phyloP scores from a whole-genome alignment of 1,140 invertebrate genomes.

The Drosophila mauritiana region DNA sequence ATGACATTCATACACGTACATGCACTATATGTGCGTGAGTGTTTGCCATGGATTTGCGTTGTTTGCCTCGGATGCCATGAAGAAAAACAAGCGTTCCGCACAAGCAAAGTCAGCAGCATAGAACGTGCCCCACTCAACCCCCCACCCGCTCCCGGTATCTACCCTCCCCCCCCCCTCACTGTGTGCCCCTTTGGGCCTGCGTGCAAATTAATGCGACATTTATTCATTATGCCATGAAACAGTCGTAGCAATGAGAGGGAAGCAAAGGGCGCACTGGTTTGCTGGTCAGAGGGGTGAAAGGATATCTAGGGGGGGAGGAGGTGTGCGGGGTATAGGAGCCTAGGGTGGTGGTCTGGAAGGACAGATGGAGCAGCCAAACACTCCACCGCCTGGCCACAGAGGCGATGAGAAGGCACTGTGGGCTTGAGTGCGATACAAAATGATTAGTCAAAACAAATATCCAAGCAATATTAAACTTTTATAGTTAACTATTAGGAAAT shows the following conservation, averaged over 20 bases:
- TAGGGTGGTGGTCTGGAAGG: neutral
- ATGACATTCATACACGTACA: slow-evolving; percentile 53
- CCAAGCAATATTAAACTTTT: no score
- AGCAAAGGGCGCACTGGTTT: neutral
- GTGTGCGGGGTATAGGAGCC: neutral
- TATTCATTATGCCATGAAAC: slow-evolving; percentile 70
- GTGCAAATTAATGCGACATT: slow-evolving; percentile 79
- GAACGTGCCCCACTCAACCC: slow-evolving; percentile 49
- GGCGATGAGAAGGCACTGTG: slow-evolving; percentile 34
- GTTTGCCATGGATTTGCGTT: slow-evolving; percentile 57
- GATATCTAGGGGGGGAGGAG: slow-evolving; percentile 7
- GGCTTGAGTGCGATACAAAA: neutral
- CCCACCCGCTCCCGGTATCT: neutral
- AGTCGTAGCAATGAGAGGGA: slow-evolving; percentile 12
- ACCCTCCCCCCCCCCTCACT: neutral
- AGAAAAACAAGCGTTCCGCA: slow-evolving; percentile 48
- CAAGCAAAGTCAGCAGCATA: slow-evolving; percentile 28
- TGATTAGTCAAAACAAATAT: no score
- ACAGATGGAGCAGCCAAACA: slow-evolving; percentile 44
- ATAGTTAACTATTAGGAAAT: no score
- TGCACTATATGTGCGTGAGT: slow-evolving; percentile 12
- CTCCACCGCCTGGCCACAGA: slow-evolving; percentile 52
- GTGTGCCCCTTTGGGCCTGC: slow-evolving; percentile 37
- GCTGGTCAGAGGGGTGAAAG: slow-evolving; percentile 11
- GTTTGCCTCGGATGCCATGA: slow-evolving; percentile 48